Evolutionary conservation across 2,888 invertebrate species (phyloP).

Genomic region (Calliopum simillimum): DNA sequence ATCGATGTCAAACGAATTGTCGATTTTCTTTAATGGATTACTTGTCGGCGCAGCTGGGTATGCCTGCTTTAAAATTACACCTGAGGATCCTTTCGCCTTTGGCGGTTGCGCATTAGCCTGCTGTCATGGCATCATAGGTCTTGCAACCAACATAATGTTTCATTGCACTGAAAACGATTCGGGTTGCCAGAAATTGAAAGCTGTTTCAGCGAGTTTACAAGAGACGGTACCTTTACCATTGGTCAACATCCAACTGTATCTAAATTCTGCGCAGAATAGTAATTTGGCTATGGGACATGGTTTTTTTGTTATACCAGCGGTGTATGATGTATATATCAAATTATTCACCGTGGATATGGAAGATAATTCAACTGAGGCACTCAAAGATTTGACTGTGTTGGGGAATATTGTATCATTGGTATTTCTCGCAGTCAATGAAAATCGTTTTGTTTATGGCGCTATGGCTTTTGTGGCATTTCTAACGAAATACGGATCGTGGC

Average conservation of each 20-base stretch:
- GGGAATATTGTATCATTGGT: conserved; percentile 55
- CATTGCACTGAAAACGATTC: not conserved
- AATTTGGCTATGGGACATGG: conserved; percentile 55
- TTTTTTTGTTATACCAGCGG: conserved; percentile 55
- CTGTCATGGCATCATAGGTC: conserved; percentile 56
- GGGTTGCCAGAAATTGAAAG: conserved; percentile 25
- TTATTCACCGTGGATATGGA: conserved; percentile 43
- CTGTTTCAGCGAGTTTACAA: conserved; percentile 50
- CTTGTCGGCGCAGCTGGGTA: conserved; percentile 56
- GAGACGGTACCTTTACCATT: conserved; percentile 56
- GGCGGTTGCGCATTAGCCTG: conserved; percentile 52
- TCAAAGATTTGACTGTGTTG: conserved; percentile 51
- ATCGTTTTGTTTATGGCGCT: conserved; percentile 46
- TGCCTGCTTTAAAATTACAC: conserved; percentile 52
- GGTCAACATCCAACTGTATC: conserved; percentile 56
- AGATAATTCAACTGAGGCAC: conserved; percentile 48
- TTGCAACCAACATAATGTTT: conserved; percentile 43
- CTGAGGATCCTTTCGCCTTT: conserved; percentile 54
- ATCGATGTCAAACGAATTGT: too few species aligned
- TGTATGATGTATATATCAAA: conserved; percentile 51
- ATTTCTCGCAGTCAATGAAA: conserved; percentile 49
- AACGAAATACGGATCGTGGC: conserved; percentile 47
- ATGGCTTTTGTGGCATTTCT: conserved; percentile 50
- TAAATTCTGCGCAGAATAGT: conserved; percentile 47
- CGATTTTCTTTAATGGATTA: conserved; percentile 46